Evolutionary conservation across 2,888 invertebrate species (phyloP).

Genomic region (Didymodactylos carnosus): DNA sequence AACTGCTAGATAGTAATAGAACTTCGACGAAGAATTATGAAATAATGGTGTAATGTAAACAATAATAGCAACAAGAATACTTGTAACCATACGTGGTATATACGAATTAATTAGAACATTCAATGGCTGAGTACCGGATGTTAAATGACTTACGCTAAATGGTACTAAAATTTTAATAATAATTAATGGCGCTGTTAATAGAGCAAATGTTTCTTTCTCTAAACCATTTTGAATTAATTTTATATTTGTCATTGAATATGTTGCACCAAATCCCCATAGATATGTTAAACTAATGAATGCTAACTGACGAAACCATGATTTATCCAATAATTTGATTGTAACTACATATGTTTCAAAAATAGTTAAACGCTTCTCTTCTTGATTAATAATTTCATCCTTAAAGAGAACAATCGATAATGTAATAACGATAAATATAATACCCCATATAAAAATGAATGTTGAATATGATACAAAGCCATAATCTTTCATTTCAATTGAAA

Average conservation of each 20-base stretch:
- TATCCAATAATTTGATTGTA: conserved; percentile 57
- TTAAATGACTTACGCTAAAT: conserved; percentile 57
- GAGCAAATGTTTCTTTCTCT: conserved; percentile 74
- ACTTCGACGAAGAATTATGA: conserved; percentile 1
- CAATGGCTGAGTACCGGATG: conserved; percentile 68
- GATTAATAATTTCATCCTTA: conserved; percentile 44
- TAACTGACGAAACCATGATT: conserved; percentile 59
- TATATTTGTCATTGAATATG: conserved; percentile 76
- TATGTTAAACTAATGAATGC: conserved; percentile 60
- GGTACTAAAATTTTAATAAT: conserved; percentile 83
- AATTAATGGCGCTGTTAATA: conserved; percentile 78
- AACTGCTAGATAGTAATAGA: conserved; percentile 12
- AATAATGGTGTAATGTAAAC: conserved; percentile 59
- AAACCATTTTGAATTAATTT: conserved; percentile 89
- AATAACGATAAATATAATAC: conserved; percentile 63
- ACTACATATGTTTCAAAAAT: conserved; percentile 48
- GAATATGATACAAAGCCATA: background rate
- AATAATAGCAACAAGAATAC: conserved; percentile 57
- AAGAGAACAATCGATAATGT: conserved; percentile 70
- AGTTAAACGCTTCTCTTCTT: conserved; percentile 31
- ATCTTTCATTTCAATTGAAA: no score
- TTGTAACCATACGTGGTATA: conserved; percentile 51
- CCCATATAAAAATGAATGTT: conserved; percentile 45
- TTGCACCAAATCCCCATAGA: conserved; percentile 60
- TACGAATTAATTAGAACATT: conserved; percentile 60